phyloP scores from a whole-genome alignment of 2,888 invertebrate species.

The Stenodema calcarata region DNA sequence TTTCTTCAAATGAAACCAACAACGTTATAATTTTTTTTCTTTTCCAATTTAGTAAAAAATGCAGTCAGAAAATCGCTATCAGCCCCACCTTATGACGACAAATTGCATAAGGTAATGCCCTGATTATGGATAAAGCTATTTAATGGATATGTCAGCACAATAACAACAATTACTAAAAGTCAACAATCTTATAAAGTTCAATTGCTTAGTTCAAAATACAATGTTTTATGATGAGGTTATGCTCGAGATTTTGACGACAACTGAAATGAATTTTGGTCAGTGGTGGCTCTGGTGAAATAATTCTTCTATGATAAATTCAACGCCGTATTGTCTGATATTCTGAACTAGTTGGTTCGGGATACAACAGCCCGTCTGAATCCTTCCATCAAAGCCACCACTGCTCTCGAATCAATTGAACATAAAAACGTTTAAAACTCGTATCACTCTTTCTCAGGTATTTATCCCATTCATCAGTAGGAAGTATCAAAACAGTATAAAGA shows the following conservation, averaged over 20 bases:
- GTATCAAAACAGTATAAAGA: neutral
- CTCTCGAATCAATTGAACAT: neutral
- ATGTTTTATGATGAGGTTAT: neutral
- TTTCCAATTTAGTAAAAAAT: neutral
- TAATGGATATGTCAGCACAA: constrained; percentile 42
- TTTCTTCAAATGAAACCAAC: neutral
- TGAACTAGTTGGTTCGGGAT: no score
- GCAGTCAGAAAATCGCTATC: constrained; percentile 29
- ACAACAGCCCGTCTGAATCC: neutral
- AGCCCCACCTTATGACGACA: neutral
- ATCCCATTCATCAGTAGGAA: neutral
- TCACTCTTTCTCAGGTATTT: neutral
- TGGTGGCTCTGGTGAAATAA: neutral
- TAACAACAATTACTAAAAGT: constrained; percentile 38
- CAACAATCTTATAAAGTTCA: constrained; percentile 39
- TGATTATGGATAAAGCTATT: constrained; percentile 37
- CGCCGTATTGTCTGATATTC: no score
- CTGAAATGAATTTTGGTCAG: neutral
- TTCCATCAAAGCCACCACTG: neutral
- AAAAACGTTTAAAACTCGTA: neutral
- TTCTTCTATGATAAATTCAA: no score
- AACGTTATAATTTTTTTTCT: neutral
- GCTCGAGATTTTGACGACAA: neutral
- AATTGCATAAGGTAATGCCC: neutral
- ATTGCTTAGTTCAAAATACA: constrained; percentile 15